Base-by-base conservation (phyloP, 1,140 invertebrate genomes). In the Apocrypta bakeri region DNA sequence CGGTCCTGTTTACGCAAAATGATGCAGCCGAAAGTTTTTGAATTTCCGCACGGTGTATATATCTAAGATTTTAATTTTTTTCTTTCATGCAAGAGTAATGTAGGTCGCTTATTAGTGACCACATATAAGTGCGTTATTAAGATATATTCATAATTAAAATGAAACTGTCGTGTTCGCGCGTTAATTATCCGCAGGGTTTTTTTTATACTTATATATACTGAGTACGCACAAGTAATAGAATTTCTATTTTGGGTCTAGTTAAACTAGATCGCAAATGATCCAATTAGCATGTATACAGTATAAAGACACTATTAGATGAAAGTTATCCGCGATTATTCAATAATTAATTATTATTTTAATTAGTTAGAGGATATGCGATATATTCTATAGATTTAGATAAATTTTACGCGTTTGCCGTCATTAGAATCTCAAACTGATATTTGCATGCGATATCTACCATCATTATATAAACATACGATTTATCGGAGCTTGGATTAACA, bases 1-100 rank as follows among this genome's bases (percentile, higher is more conserved):
- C 61, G 74, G 64, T n/a, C 56, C 69, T 73, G 75, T 82, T 78
- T 78, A 72, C 27, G 56, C 33, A n/a, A 21, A 1, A 31, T 29
- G 25, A 69, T 17, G 68, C 14, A 0, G 11, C 14, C 6, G 24
- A 73, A 80, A 73, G 6, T 48, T 72, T 33, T 63, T 37, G 40
- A 73, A 73, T 80, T 80, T 80, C 56, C 79, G 21, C 42, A 2
- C 33, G 63, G 27, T 7, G 9, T n/a, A 21, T 21, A 64, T 0
- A 31, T 27, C n/a, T 25, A 48, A 4, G 17, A 14, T 8, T 29
- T 33, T 63, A 31, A 33, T 63, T n/a, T 24, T 6, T 1, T 8
- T 14, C 72, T 74, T 56, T 21, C 12, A 4, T 61, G 12, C 31
- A 21, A 29, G 25, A 11, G 7, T 12, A n/a, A 61, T 61, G 4